Percentiles rank a stretch among this genome's conserved stretches.
These are phyloP conservation scores for Siderastrea siderea DNA, from an alignment of 92 coral and sea anemone species.

Conservation along the genomic window DNA sequence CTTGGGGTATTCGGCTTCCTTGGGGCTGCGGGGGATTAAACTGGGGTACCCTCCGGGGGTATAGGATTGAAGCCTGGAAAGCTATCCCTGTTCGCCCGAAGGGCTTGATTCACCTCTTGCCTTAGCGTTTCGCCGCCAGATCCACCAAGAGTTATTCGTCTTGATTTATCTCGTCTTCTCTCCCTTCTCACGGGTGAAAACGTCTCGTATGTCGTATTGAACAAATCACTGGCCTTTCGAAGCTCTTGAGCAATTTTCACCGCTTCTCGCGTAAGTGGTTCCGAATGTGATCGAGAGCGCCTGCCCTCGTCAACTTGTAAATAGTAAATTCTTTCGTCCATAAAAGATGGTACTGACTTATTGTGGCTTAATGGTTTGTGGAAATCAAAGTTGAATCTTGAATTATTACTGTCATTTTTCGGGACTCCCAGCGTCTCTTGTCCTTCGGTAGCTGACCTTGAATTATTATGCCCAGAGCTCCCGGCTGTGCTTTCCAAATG, in stretches of 20 bases:
- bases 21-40: neutral
- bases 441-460: neutral
- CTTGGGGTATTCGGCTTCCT: neutral
- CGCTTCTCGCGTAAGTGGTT: constrained; percentile 65
- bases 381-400: constrained; percentile 17
- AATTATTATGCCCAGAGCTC: neutral
- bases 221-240: constrained; percentile 62
- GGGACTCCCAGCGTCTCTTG: neutral
- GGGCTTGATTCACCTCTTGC: constrained; percentile 22
- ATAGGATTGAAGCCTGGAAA: neutral
- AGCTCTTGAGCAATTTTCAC: constrained; percentile 58
- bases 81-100: neutral
- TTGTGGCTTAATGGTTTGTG: constrained; percentile 7
- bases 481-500: neutral
- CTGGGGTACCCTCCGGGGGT: constrained; percentile 43
- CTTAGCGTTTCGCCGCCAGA: constrained; percentile 23
- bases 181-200: neutral
- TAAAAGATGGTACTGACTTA: constrained; percentile 19
- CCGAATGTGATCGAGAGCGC: constrained; percentile 75
- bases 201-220: constrained; percentile 42
- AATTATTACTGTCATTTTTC: neutral
- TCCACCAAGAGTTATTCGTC: constrained; percentile 39
- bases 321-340: constrained; percentile 6
- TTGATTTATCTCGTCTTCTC: constrained; percentile 1
- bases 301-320: constrained; percentile 49